phyloP scores from a whole-genome alignment of 2,888 invertebrate genomes.

The Noctuana brunneofusca region DNA sequence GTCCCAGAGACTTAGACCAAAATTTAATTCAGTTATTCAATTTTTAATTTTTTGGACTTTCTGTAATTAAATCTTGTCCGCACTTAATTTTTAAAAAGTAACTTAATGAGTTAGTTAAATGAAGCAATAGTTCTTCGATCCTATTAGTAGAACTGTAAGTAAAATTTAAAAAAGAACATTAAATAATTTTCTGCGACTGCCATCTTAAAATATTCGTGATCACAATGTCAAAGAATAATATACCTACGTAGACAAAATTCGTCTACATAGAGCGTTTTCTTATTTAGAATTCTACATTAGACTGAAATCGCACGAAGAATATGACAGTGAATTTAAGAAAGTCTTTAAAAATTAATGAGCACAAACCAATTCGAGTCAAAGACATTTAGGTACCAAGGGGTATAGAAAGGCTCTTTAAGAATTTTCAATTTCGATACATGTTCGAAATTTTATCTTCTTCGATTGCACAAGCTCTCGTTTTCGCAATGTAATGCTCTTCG shows the following conservation, averaged over 20 bases:
- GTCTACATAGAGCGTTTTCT: background rate
- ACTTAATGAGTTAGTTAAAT: too few species aligned
- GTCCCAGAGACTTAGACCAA: constrained; percentile 4
- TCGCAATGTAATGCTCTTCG: constrained; percentile 21
- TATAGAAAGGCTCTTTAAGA: constrained; percentile 11
- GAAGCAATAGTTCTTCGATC: too few species aligned
- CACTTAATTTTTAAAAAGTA: background rate
- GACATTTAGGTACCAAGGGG: background rate
- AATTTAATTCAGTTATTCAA: constrained; percentile 1
- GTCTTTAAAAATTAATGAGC: background rate
- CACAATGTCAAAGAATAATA: too few species aligned
- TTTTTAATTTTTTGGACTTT: background rate
- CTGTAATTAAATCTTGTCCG: background rate
- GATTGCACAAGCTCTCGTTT: constrained; percentile 24
- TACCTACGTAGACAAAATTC: background rate
- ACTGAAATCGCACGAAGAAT: background rate
- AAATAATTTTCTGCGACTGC: too few species aligned
- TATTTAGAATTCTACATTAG: background rate
- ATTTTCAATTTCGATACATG: constrained; percentile 31
- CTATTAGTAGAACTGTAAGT: too few species aligned
- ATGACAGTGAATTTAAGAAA: background rate
- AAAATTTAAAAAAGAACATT: too few species aligned
- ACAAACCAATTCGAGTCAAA: background rate
- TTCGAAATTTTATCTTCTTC: constrained; percentile 20
- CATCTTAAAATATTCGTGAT: too few species aligned